Evolutionary conservation across 2,113 vertebrate genomes (phyloP).

Genomic region (Myrmecophaga tridactyla): DNA sequence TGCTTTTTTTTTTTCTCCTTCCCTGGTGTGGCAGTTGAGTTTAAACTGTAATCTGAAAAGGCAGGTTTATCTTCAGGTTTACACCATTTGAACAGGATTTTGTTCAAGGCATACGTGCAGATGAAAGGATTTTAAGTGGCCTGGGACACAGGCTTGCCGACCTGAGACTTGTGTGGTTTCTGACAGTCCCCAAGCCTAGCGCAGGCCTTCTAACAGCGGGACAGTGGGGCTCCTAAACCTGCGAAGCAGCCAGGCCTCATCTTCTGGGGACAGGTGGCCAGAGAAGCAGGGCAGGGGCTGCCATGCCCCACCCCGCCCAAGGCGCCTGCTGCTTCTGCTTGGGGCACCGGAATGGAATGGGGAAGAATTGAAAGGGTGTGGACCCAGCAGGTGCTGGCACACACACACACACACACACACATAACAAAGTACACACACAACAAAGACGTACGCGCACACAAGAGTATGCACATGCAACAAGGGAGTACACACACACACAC

Average conservation of each 20-base stretch:
- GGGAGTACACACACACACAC: fast-evolving
- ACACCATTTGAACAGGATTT: constrained; percentile 83
- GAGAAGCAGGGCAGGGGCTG: too few species aligned
- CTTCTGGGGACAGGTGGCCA: too few species aligned
- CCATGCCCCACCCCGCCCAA: fast-evolving
- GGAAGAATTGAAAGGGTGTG: neutral
- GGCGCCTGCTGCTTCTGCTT: neutral
- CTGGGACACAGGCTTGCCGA: constrained; percentile 78
- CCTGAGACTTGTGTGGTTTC: neutral
- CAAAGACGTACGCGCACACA: too few species aligned
- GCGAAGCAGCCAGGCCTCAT: neutral
- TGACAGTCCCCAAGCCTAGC: neutral
- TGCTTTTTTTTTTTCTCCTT: constrained; percentile 76
- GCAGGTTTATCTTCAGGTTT: constrained; percentile 79
- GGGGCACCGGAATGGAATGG: neutral
- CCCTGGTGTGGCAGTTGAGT: constrained; percentile 72
- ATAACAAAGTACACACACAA: neutral
- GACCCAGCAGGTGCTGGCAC: too few species aligned
- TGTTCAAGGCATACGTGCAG: constrained; percentile 80
- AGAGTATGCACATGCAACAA: too few species aligned
- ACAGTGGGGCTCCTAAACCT: neutral
- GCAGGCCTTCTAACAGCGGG: fast-evolving
- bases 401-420: neutral
- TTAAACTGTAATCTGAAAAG: constrained; percentile 80
- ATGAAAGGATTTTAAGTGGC: constrained; percentile 80